Conservation (phyloP, 2,888 invertebrate species). For the Epinotia demarniana region DNA sequence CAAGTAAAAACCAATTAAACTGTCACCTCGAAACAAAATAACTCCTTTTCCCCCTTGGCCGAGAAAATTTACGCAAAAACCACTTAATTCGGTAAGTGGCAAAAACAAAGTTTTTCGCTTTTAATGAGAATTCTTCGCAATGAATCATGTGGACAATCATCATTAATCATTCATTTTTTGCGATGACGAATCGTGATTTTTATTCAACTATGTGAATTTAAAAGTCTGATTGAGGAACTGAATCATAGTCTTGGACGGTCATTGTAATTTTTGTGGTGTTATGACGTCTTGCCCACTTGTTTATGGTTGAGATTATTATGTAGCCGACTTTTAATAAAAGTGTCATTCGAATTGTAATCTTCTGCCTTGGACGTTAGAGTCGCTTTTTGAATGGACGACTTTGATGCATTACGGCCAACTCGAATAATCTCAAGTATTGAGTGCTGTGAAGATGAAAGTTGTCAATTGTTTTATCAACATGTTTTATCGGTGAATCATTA, state of each 20-base stretch:
- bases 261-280: constrained; percentile 9
- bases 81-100: constrained; percentile 35
- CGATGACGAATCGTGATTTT: constrained; percentile 43
- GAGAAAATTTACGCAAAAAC: constrained; percentile 37
- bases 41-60: constrained; percentile 25
- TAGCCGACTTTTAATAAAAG: too few relatives aligned
- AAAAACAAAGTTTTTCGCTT: constrained; percentile 42
- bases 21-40: constrained; percentile 41
- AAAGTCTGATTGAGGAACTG: constrained; percentile 33
- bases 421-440: too few relatives aligned
- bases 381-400: too few relatives aligned
- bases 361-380: too few relatives aligned
- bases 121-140: constrained; percentile 37
- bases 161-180: constrained; percentile 44
- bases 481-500: neutral
- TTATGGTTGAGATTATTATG: neutral
- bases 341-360: too few relatives aligned
- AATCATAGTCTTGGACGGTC: constrained; percentile 30
- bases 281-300: constrained; percentile 5
- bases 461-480: constrained; percentile 15
- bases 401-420: too few relatives aligned
- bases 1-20: constrained; percentile 41
- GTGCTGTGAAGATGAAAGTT: neutral
- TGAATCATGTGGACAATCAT: constrained; percentile 42
- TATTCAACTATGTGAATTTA: constrained; percentile 37